phyloP scores from a whole-genome alignment of 2,113 vertebrate genomes.

The Paradoxurus hermaphroditus region DNA sequence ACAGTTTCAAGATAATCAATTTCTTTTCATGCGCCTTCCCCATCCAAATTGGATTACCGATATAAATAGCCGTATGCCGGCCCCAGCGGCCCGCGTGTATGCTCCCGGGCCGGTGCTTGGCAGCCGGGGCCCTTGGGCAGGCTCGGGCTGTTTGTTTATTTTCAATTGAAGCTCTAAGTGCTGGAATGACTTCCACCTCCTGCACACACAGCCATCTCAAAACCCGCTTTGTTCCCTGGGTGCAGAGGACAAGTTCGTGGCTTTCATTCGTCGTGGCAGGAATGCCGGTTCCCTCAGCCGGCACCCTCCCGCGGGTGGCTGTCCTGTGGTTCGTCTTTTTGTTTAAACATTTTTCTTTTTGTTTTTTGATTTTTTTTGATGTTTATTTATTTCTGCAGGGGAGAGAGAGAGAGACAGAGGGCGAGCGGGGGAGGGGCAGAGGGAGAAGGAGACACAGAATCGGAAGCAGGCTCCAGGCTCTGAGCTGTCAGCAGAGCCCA shows the following conservation, averaged over 20 bases:
- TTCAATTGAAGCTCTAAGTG: slow-evolving; percentile 50
- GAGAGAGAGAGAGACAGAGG: no score
- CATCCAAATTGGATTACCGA: slow-evolving; percentile 51
- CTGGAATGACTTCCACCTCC: slow-evolving; percentile 40
- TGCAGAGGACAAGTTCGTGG: background rate
- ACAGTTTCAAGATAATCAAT: slow-evolving; percentile 69
- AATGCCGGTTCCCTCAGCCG: background rate
- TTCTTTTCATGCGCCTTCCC: slow-evolving; percentile 50
- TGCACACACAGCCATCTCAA: background rate
- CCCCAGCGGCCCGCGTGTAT: background rate
- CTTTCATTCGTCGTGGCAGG: background rate
- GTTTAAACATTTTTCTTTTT: background rate
- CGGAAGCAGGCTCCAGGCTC: no score
- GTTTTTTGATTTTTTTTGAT: no score
- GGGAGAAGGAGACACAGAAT: no score
- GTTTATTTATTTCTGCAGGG: no score
- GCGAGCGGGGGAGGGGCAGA: no score
- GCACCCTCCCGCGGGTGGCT: background rate
- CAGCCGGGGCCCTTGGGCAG: background rate
- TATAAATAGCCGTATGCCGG: slow-evolving; percentile 37
- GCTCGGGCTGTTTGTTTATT: slow-evolving; percentile 52
- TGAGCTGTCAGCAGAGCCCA: no score
- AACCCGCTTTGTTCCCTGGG: slow-evolving; percentile 22
- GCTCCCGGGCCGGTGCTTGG: background rate
- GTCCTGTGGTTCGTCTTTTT: slow-evolving; percentile 26